Base-by-base conservation (phyloP, 92 coral and sea anemone genomes). In the Actinernus sp. region DNA sequence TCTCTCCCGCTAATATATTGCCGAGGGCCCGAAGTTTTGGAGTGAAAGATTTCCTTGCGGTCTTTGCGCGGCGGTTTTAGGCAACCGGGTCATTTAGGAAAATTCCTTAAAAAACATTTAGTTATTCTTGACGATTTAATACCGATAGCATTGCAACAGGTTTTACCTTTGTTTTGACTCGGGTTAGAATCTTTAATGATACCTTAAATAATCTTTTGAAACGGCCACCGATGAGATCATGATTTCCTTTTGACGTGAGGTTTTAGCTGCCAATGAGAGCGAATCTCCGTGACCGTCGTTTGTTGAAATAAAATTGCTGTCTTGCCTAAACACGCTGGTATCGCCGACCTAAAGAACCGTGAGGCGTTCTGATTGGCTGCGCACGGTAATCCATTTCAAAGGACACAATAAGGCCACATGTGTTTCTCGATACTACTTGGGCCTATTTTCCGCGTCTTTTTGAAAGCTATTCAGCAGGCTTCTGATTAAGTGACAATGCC, bases 331-430 rank as follows among this genome's bases (percentile, higher is more conserved):
- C 97, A 90, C 86, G 89, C 74, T 80, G 95, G 61, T 54, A 49
- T 65, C 73, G 77, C 88, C 79, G 63, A 73, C 68, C 79, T 78
- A 53, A 69, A 50, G 47, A 54, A 61, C 21, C 51, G 29, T 36
- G 68, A 65, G 38, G 47, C 69, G 23, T 19, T 33, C 60, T 88
- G 94, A 95, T 95, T 95, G 99, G 99, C 57, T 54, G 39, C 73
- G 36, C 21, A 37, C 61, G 74, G 39, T 65, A 89, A 82, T 68
- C 84, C 57, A 80, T 91, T 92, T 91, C 71, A 61, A 75, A 68
- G 69, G 75, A 37, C 76, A 95, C 99, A 95, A 95, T 91, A 51
- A 67, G 73, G 81, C 99, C 99, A 95, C 99, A 95, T 95, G 99
- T 91, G 86, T 79, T 8, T 45, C 47, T 74, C 61, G 91, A 81